These are phyloP conservation scores for Latheticus oryzae DNA, from an alignment of 2,888 invertebrate species.

Conservation along the genomic window DNA sequence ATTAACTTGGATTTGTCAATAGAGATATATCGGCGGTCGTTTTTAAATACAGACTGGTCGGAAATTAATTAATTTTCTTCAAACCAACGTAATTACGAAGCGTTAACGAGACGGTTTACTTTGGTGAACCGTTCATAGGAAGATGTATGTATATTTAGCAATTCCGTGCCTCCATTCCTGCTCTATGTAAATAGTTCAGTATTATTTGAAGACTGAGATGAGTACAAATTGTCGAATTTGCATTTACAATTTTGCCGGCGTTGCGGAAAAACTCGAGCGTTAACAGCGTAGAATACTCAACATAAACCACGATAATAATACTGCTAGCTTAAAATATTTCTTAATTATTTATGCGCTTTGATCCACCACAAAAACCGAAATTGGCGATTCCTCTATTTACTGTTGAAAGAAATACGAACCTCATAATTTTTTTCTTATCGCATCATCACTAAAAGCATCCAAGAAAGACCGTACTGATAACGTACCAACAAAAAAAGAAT, in stretches of 20 bases:
- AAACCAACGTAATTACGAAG: conserved; percentile 2
- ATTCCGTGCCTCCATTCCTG: conserved; percentile 29
- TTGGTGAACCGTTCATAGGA: conserved; percentile 20
- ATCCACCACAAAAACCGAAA: too few relatives aligned
- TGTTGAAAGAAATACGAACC: too few relatives aligned
- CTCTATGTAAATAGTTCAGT: conserved; percentile 39
- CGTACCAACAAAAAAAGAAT: conserved; percentile 17
- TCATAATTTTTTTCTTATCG: too few relatives aligned
- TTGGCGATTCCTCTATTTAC: too few relatives aligned
- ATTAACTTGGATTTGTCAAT: conserved; percentile 25
- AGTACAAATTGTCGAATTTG: conserved; percentile 43
- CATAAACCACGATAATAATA: conserved; percentile 33
- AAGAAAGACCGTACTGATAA: conserved; percentile 28
- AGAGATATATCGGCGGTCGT: conserved; percentile 23
- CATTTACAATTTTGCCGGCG: conserved; percentile 40
- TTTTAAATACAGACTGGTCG: conserved; percentile 11
- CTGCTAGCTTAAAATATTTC: conserved; percentile 32
- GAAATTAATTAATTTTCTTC: conserved; percentile 33
- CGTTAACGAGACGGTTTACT: conserved; percentile 30
- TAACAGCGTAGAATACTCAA: conserved; percentile 36
- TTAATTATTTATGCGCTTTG: conserved; percentile 35
- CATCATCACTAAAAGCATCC: conserved; percentile 23
- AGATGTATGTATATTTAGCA: conserved; percentile 35
- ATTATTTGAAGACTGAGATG: conserved; percentile 44
- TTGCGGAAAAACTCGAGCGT: conserved; percentile 39